Evolutionary conservation across 2,797 vertebrate species (phyloP), one percentile per base, ranked within the genome.

Genomic region (Lithobates pipiens): DNA sequence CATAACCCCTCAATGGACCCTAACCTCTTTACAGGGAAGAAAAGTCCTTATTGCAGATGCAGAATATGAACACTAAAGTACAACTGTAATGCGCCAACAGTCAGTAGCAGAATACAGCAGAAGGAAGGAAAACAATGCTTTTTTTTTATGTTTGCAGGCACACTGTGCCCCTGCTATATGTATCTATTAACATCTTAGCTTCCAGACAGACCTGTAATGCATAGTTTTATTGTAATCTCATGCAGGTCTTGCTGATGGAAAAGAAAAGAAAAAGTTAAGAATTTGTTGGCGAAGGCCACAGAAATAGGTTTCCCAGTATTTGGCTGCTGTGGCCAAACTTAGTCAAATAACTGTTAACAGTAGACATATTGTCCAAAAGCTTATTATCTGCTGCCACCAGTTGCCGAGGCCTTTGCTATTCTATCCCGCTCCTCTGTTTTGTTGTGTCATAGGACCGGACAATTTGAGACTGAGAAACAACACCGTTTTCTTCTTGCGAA

Each of bases 401-500:
- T 82, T 76, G 10, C 44, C 83, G 25, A 89, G 76, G 65, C 36
- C 34, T 11, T 8, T 36, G 89, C 93, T 94, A 96, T 93, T 98
- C 97, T 91, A 95, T 89, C 92, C 95, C 96, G 68, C 94, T 89
- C 89, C 96, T 96, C 89, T 96, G 95, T 90, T 95, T 97, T 88
- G 97, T 99, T 88, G 98, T 99, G 92, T 99, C 98, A 0, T 99
- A 99, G 89, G 98, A 96, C 81, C 98, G 97, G 69, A 99, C 97
- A 5, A 99, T 95, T 94, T 99, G 94, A 1, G 97, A 98, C 91
- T 99, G 98, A 88, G 97, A 97, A 88, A 99, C 97, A 88, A 97
- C 98, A 7, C 98, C 98, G 0, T 99, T 96, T 91, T 99, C 98
- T 93, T 99, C 98, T 93, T 99, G 98, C 89, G 98, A 99, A 95